These are phyloP conservation scores for Myotis findleyi DNA, from an alignment of 2,797 vertebrate species.

Conservation along the genomic window DNA sequence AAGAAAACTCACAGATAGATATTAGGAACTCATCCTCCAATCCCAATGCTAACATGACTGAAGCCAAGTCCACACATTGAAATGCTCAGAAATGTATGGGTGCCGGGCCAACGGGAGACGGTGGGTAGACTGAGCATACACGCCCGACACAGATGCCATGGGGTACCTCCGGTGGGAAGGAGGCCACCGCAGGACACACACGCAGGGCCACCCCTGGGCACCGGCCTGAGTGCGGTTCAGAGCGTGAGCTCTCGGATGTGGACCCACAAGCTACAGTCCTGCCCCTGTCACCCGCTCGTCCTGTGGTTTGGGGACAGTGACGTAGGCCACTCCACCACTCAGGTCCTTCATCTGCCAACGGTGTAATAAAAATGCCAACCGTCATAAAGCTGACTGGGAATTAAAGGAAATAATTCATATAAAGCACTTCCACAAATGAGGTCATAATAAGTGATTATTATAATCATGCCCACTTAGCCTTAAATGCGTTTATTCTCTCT, in stretches of 20 bases:
- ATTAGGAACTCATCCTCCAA: neutral
- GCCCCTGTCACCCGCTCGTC: neutral
- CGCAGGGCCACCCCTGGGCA: neutral
- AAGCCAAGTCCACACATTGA: neutral
- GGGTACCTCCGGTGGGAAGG: neutral
- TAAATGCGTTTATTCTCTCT: neutral
- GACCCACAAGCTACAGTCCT: neutral
- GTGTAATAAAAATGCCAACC: neutral
- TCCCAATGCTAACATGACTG: neutral
- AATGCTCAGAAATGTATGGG: neutral
- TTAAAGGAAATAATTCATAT: neutral
- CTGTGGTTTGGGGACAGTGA: neutral
- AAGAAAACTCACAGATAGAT: neutral
- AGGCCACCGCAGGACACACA: neutral
- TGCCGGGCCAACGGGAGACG: neutral
- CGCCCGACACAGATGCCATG: accelerated
- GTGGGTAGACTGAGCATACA: neutral
- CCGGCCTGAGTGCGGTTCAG: neutral
- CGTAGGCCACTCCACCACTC: neutral
- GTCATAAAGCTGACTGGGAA: neutral
- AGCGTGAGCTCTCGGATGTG: accelerated
- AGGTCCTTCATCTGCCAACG: neutral
- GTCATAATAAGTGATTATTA: neutral
- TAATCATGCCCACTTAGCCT: neutral
- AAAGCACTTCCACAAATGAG: neutral